Base-by-base conservation (phyloP, 2,888 invertebrate genomes). In the Trachelus troglodyta region DNA sequence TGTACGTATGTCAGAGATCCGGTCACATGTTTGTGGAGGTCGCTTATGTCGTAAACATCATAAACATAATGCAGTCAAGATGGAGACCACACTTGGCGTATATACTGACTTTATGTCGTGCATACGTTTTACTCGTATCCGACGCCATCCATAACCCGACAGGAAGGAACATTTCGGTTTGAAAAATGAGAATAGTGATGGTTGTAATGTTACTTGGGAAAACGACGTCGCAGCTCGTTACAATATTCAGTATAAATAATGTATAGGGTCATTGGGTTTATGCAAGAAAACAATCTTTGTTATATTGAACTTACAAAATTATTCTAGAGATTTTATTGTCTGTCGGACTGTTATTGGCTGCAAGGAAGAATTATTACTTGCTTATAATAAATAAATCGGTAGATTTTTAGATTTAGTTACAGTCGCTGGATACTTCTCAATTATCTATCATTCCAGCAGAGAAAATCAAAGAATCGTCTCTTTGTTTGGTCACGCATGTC, bases 11-110 rank as follows among this genome's bases (percentile, higher is more conserved):
- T 56, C 56, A 9, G 79, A 84, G 86, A 87, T 86, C 85, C 88
- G 85, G 85, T 76, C 85, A 80, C 86, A 87, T 86, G 87, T 84
- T 87, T 84, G 87, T 85, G 85, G 86, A 87, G 86, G 85, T 85
- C 87, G 86, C 77, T 82, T 77, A 81, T 81, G 85, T 87, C 89
- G 86, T 88, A 88, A 88, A 88, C 86, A 87, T 86, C 83, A 85
- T 86, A 86, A 85, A 84, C 83, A 83, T 83, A 86, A 87, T 84
- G 82, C 83, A 80, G 80, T 76, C 81, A 76, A 76, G 80, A 74
- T 77, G 79, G 79, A 81, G 86, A 85, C 87, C 87, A 87, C 87
- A 85, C 87, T 84, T 85, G 86, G 78, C 78, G 77, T 79, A 71
- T 31, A 34, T 34, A 71, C 71, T 71, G 33, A 34, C 33, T 71